Percentiles rank a stretch among this genome's conserved stretches.
Conservation (phyloP, 2,888 invertebrate genomes). For the Hypsopygia costalis region DNA sequence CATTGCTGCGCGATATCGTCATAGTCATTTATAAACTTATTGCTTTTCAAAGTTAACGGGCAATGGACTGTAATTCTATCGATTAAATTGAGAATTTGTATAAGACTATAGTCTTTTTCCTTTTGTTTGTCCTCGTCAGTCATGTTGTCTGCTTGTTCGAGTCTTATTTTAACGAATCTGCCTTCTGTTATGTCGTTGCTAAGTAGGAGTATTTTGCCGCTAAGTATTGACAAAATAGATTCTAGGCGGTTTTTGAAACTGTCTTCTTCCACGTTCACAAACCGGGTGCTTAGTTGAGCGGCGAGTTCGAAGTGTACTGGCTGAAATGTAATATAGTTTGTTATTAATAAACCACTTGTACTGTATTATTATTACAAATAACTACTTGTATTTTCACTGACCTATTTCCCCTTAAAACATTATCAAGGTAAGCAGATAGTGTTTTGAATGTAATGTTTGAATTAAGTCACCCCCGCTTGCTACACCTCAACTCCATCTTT, state of each 20-base stretch:
- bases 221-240: slow-evolving; percentile 81
- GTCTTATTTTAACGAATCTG: slow-evolving; percentile 78
- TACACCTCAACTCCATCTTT: too few species aligned
- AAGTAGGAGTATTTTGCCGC: slow-evolving; percentile 72
- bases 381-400: too few species aligned
- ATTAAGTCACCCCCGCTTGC: too few species aligned
- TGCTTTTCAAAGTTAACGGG: slow-evolving; percentile 77
- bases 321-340: slow-evolving; percentile 1
- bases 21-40: slow-evolving; percentile 60
- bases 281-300: slow-evolving; percentile 89
- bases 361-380: too few species aligned
- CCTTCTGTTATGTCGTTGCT: slow-evolving; percentile 77
- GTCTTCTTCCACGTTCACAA: slow-evolving; percentile 87
- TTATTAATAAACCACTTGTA: too few species aligned
- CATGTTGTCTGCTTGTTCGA: slow-evolving; percentile 51
- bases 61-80: slow-evolving; percentile 85
- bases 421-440: too few species aligned
- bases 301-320: slow-evolving; percentile 85
- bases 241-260: slow-evolving; percentile 84
- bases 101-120: slow-evolving; percentile 86
- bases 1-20: slow-evolving; percentile 84
- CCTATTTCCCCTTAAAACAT: too few species aligned
- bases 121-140: slow-evolving; percentile 82
- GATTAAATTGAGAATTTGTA: slow-evolving; percentile 86
- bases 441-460: too few species aligned